phyloP scores from a whole-genome alignment of 2,888 invertebrate genomes.

The Zele albiditarsus region DNA sequence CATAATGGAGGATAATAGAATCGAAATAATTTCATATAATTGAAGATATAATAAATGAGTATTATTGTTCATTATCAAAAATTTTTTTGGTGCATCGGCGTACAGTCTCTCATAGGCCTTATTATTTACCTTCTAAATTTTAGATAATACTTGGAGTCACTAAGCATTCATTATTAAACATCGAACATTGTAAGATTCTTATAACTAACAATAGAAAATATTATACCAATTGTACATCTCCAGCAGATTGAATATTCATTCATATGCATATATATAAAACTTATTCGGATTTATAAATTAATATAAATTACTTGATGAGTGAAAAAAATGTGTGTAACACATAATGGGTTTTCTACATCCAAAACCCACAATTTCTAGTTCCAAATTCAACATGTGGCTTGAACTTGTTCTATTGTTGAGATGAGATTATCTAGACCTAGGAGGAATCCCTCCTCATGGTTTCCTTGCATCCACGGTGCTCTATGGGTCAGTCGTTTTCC shows the following conservation, averaged over 20 bases:
- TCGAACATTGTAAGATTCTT: neutral
- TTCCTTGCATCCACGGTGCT: constrained; percentile 90
- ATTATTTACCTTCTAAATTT: neutral
- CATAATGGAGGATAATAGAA: neutral
- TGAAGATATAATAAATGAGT: neutral
- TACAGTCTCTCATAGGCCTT: constrained; percentile 5
- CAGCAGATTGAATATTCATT: neutral
- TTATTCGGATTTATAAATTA: neutral
- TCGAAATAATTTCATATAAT: neutral
- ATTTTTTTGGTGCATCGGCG: neutral
- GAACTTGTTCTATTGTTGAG: constrained; percentile 76
- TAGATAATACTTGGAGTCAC: neutral
- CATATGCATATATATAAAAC: neutral
- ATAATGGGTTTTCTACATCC: neutral
- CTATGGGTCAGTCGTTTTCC: constrained; percentile 85
- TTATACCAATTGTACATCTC: neutral
- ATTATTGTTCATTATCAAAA: neutral
- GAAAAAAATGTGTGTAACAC: neutral
- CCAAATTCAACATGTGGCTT: constrained; percentile 43
- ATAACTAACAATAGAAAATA: neutral
- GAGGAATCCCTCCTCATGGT: constrained; percentile 96
- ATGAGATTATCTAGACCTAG: constrained; percentile 94
- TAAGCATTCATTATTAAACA: neutral
- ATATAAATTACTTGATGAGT: neutral
- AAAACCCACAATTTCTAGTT: constrained; percentile 18